Conservation (phyloP, 2,888 invertebrate genomes). For the Choristoneura rosaceana region DNA sequence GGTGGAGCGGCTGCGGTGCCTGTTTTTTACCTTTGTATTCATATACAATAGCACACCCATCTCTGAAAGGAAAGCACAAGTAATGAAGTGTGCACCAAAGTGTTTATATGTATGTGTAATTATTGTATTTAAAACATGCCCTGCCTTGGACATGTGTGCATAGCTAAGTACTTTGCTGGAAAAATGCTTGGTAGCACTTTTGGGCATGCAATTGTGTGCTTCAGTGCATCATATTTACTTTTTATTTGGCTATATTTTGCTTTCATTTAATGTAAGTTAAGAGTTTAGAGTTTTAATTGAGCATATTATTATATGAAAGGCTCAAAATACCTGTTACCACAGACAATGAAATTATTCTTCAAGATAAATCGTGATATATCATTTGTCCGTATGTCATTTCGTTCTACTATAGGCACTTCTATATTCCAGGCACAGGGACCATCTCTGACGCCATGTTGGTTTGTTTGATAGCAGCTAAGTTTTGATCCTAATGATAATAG, state of each 20-base stretch:
- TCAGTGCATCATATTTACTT: too few relatives aligned
- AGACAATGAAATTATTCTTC: conserved; percentile 63
- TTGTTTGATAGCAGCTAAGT: conserved; percentile 61
- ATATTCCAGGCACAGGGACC: conserved; percentile 62
- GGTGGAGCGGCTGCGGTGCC: conserved; percentile 59
- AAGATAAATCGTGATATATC: conserved; percentile 77
- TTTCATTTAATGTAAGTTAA: too few relatives aligned
- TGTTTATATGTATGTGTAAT: too few relatives aligned
- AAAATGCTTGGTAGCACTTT: too few relatives aligned
- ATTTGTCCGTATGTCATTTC: conserved; percentile 74
- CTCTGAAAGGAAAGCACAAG: conserved; percentile 59
- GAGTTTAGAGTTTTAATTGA: too few relatives aligned
- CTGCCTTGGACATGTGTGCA: too few relatives aligned
- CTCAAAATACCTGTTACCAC: conserved; percentile 73
- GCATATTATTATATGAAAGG: neutral
- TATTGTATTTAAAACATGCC: too few relatives aligned
- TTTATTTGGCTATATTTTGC: too few relatives aligned
- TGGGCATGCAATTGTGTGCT: too few relatives aligned
- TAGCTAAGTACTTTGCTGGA: too few relatives aligned
- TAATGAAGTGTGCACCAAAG: too few relatives aligned
- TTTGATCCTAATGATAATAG: conserved; percentile 67
- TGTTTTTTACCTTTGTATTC: conserved; percentile 50
- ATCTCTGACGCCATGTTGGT: conserved; percentile 58
- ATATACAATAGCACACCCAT: conserved; percentile 71
- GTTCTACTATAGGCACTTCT: conserved; percentile 64